Conservation (phyloP, 2,888 invertebrate species). For the Heptascelio sp. region DNA sequence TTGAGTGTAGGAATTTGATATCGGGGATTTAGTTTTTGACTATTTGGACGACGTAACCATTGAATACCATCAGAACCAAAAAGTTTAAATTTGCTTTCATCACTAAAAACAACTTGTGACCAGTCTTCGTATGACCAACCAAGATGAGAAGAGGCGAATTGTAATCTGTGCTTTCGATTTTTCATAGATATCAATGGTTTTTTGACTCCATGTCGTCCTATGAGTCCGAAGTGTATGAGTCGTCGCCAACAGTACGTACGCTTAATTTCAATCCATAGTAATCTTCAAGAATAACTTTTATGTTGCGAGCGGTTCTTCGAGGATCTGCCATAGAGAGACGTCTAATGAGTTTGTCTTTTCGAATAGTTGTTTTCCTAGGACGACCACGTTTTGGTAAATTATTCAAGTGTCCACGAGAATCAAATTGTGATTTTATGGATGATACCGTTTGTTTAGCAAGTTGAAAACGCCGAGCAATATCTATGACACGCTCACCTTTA, state of each 20-base stretch:
- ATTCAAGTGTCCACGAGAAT: neutral
- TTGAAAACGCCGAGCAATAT: conserved; percentile 11
- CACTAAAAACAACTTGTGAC: neutral
- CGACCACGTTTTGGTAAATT: conserved; percentile 17
- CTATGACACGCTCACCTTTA: neutral
- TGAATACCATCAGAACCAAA: neutral
- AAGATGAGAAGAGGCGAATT: conserved; percentile 4
- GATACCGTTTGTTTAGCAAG: conserved; percentile 7
- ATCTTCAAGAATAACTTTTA: neutral
- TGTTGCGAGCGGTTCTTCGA: conserved; percentile 4
- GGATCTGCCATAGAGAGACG: conserved; percentile 9
- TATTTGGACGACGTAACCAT: neutral
- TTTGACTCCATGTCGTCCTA: conserved; percentile 1
- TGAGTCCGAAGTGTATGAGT: neutral
- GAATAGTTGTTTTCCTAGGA: conserved; percentile 9
- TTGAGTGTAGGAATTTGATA: conserved; percentile 5
- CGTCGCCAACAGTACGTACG: neutral
- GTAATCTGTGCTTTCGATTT: neutral
- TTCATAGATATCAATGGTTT: conserved; percentile 15
- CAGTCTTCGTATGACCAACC: neutral
- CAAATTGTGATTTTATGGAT: neutral
- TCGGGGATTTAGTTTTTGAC: neutral
- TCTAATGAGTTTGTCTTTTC: conserved; percentile 13
- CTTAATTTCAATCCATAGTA: conserved; percentile 2
- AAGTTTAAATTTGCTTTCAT: conserved; percentile 5